These are phyloP conservation scores for Thunnus thynnus DNA, from an alignment of 2,113 vertebrate genomes.

Conservation along the genomic window DNA sequence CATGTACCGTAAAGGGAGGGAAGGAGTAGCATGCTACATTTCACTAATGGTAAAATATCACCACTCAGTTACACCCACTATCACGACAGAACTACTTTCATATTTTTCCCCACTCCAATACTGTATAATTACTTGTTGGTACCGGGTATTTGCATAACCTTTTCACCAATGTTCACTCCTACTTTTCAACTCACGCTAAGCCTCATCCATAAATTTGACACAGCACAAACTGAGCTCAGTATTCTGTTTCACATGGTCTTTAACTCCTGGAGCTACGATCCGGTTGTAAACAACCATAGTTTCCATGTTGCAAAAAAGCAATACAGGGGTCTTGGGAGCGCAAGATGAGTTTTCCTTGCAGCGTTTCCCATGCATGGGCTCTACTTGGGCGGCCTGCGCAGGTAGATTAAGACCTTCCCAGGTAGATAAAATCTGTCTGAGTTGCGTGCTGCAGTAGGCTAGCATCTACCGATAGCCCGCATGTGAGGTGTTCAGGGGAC, in stretches of 20 bases:
- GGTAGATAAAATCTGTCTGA: too few relatives aligned
- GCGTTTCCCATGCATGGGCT: too few relatives aligned
- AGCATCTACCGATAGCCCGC: too few relatives aligned
- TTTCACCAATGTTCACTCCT: constrained; percentile 23
- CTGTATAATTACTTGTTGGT: background rate
- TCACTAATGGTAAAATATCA: background rate
- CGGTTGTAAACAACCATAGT: background rate
- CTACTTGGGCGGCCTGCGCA: too few relatives aligned
- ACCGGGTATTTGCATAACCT: constrained; percentile 29
- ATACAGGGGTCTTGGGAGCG: background rate
- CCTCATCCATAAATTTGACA: background rate
- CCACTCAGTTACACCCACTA: background rate
- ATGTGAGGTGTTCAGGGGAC: too few relatives aligned
- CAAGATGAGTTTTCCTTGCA: background rate
- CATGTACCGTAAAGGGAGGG: background rate
- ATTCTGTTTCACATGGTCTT: constrained; percentile 8
- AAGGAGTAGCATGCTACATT: background rate
- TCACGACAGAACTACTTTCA: background rate
- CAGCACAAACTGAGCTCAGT: background rate
- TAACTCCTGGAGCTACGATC: background rate
- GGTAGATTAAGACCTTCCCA: too few relatives aligned
- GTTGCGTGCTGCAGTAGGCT: too few relatives aligned
- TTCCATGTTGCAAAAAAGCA: constrained; percentile 6
- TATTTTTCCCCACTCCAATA: background rate
- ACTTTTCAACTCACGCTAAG: constrained; percentile 30